Percentiles rank a stretch among this genome's conserved stretches.
Evolutionary conservation across 2,888 invertebrate species (phyloP).

Genomic region (Pollenia griseotomentosa): DNA sequence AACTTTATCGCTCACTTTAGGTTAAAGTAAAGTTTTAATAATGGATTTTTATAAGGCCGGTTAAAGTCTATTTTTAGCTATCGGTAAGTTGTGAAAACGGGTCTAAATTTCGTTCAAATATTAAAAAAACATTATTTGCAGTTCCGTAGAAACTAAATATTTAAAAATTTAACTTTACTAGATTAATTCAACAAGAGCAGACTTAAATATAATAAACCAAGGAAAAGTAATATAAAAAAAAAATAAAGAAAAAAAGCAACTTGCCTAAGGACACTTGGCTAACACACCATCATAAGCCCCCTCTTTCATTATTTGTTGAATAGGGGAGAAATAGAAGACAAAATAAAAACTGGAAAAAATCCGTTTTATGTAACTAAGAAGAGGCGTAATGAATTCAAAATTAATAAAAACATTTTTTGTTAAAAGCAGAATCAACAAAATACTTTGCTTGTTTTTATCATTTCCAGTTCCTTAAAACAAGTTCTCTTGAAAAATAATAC

Average conservation of each 20-base stretch:
- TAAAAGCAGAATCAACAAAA: neutral
- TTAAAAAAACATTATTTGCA: conserved; percentile 13
- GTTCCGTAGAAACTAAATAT: neutral
- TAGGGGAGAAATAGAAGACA: neutral
- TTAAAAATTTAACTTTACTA: neutral
- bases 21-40: no score
- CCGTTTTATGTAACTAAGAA: neutral
- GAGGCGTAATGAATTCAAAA: conserved; percentile 6
- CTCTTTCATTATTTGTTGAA: conserved; percentile 6
- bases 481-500: no score
- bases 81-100: no score
- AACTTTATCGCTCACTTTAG: no score
- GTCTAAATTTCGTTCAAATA: conserved; percentile 3
- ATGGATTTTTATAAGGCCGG: no score
- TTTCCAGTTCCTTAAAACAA: neutral
- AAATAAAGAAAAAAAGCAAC: neutral
- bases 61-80: no score
- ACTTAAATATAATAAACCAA: neutral
- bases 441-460: neutral
- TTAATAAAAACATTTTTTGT: neutral
- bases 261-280: conserved; percentile 13
- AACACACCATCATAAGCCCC: neutral
- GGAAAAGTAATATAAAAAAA: neutral
- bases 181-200: neutral
- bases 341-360: neutral